Evolutionary conservation across 2,888 invertebrate genomes (phyloP).

Genomic region (Shargacucullia verbasci): DNA sequence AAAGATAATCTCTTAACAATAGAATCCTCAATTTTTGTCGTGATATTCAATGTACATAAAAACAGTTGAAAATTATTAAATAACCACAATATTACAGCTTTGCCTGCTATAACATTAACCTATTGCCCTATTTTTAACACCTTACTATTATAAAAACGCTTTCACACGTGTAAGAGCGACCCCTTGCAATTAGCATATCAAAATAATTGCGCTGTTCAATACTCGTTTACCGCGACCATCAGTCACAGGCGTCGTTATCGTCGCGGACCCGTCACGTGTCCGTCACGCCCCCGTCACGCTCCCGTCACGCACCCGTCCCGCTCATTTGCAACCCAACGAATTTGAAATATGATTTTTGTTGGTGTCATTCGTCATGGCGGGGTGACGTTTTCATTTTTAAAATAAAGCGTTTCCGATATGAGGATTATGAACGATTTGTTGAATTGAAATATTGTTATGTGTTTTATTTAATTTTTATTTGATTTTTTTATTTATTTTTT

Average conservation of each 20-base stretch:
- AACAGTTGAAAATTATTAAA: too few species aligned
- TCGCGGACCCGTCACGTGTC: conserved; percentile 6
- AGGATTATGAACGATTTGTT: conserved; percentile 1
- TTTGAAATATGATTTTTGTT: conserved; percentile 28
- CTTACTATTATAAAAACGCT: neutral
- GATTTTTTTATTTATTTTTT: too few species aligned
- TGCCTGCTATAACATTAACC: conserved; percentile 5
- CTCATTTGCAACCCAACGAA: conserved; percentile 1
- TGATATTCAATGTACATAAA: too few species aligned
- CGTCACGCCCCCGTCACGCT: conserved; percentile 18
- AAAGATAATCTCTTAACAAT: too few species aligned
- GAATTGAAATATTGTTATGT: neutral
- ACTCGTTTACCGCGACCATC: conserved; percentile 22
- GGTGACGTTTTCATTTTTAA: conserved; percentile 42
- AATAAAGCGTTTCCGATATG: conserved; percentile 30
- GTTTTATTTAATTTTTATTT: too few species aligned
- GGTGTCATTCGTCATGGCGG: conserved; percentile 37
- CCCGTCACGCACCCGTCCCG: conserved; percentile 12
- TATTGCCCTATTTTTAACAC: conserved; percentile 20
- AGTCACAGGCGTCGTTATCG: conserved; percentile 32
- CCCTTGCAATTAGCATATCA: conserved; percentile 38
- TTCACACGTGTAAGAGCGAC: neutral
- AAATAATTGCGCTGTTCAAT: conserved; percentile 17
- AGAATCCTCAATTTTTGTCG: too few species aligned
- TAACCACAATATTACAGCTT: too few species aligned